Evolutionary conservation across 2,113 vertebrate genomes (phyloP), one percentile per base, ranked within the genome.

Genomic region (Amazona vittata): DNA sequence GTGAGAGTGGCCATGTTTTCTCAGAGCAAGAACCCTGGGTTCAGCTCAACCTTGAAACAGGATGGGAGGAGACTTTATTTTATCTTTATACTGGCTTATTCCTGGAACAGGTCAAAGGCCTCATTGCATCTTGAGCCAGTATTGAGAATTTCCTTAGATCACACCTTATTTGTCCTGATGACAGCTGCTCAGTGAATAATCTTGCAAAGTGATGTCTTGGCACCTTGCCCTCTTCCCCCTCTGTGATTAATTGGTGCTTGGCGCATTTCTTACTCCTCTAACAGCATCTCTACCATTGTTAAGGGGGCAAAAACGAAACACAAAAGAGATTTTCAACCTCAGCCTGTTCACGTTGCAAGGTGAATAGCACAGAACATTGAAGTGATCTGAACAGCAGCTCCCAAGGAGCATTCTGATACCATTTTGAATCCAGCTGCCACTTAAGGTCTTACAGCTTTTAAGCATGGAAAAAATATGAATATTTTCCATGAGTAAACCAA

Each of bases 141-240:
- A 65, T 11, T 37, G 77, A 75, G 53, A 80, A 39, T 74, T 91
- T 91, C 67, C 67, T 89, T 70, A 91, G 85, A 79, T 96, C 83
- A 80, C 86, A 95, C 73, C 19, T 94, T 65, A 65, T 89, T 93
- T 86, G 81, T 89, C 65, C 77, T 74, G 70, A 84, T 85, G 78
- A 70, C 70, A 92, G 77, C 57, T 83, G 37, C 69, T 94, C 81
- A 50, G 65, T 82, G 89, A 92, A 91, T 87, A 93, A 96, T 96
- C 95, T 85, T 94, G 70, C 70, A 87, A 94, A 96, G 94, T 94
- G 94, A 93, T 94, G 67, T 83, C 67, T 95, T 96, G 93, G 96
- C 91, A 87, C 25, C 46, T 87, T 69, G 86, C 83, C 93, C 53
- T 35, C 28, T 89, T 83, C 65, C 73, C 47, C 46, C 69, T 90